Base-by-base conservation (phyloP, 2,797 vertebrate genomes). In the Sylvia borin region DNA sequence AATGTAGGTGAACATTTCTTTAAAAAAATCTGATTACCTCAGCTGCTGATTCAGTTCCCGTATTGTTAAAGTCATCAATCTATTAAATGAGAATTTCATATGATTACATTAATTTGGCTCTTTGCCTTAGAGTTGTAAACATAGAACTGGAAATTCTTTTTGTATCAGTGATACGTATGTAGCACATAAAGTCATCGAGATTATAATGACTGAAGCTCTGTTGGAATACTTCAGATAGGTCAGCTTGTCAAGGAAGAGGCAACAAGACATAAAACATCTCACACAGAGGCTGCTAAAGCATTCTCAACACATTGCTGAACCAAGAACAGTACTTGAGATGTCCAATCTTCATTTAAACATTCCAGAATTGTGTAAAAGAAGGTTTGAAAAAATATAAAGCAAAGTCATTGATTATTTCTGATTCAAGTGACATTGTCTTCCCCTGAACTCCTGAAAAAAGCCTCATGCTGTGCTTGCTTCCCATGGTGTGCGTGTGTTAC, bases 81-180 rank as follows among this genome's bases (percentile, higher is more conserved):
- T 98, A 98, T 97, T 98, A 98, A 98, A 98, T 98, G 94, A 98
- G 98, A 98, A 98, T 98, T 97, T 98, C 95, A 98, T 85, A 98
- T 83, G 94, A 97, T 98, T 98, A 98, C 86, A 86, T 98, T 97
- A 97, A 88, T 97, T 96, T 88, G 86, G 92, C 92, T 97, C 97
- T 97, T 96, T 98, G 95, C 80, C 96, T 97, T 96, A 82, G 92
- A 86, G 77, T 93, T 96, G 96, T 95, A 97, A 96, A 95, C 93
- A 96, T 10, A 97, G 81, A 97, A 96, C 48, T 95, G 96, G 97
- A 97, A 96, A 97, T 90, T 93, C 80, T 95, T 94, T 97, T 96
- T 89, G 95, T 91, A 94, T 87, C 93, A 94, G 94, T 68, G 78
- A 45, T 50, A 87, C 5, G 20, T 47, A 79, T 61, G 79, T 84